These are phyloP conservation scores for Thermophis baileyi DNA, from an alignment of 2,113 vertebrate species.

Conservation along the genomic window DNA sequence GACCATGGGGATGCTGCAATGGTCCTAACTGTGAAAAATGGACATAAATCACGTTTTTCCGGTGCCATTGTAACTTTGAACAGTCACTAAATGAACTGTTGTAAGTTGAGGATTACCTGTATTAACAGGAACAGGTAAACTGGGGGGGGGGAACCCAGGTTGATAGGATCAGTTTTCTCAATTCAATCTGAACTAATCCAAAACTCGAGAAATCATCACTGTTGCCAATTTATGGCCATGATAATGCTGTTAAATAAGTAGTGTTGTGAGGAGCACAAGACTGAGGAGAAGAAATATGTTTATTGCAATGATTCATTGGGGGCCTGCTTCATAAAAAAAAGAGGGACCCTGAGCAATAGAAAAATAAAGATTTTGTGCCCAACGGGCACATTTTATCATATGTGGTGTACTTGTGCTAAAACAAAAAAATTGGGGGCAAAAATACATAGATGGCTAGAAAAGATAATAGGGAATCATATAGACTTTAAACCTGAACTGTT, in stretches of 20 bases:
- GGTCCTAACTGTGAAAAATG: background rate
- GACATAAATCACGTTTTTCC: background rate
- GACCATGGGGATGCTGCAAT: background rate
- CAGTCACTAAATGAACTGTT: background rate
- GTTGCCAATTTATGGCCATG: constrained; percentile 20
- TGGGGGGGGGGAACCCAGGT: accelerated
- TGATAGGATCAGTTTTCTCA: constrained; percentile 2
- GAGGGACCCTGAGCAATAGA: background rate
- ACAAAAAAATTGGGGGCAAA: too few species aligned
- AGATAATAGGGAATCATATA: too few species aligned
- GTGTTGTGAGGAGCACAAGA: background rate
- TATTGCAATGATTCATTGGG: background rate
- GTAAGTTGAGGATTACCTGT: background rate
- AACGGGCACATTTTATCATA: too few species aligned
- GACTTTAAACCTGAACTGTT: too few species aligned
- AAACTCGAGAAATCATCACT: background rate
- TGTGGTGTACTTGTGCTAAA: too few species aligned
- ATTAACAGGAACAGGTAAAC: background rate
- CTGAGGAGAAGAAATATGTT: background rate
- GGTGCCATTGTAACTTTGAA: background rate
- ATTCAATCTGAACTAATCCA: background rate
- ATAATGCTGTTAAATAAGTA: constrained; percentile 7
- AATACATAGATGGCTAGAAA: too few species aligned
- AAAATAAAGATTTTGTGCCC: background rate
- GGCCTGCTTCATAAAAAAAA: background rate